Percentiles rank a stretch among this genome's conserved stretches.
These are phyloP conservation scores for Odontocolon sp. DNA, from an alignment of 2,888 invertebrate species.

Conservation along the genomic window DNA sequence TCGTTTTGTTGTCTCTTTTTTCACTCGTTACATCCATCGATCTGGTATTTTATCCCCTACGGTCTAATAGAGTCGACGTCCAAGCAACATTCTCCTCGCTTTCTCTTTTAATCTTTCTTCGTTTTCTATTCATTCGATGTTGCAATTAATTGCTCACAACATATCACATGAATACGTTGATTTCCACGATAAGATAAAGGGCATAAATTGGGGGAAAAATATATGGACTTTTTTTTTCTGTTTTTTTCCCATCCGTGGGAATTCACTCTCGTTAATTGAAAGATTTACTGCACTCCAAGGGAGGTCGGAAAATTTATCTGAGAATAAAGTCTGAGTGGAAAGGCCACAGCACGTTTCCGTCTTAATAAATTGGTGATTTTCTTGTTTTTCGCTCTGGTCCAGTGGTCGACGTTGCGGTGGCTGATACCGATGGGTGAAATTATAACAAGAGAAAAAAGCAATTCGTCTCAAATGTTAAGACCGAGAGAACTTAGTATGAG, in stretches of 20 bases:
- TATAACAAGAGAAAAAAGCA: conserved; percentile 12
- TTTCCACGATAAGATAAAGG: no score
- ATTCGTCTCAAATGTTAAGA: background rate
- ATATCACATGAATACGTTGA: no score
- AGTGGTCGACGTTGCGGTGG: background rate
- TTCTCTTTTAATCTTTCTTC: background rate
- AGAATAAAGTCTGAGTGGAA: conserved; percentile 22
- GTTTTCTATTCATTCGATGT: no score
- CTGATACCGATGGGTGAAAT: background rate
- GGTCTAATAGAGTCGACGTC: background rate
- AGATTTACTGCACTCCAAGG: conserved; percentile 9
- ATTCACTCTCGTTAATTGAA: conserved; percentile 46
- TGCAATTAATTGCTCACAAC: no score
- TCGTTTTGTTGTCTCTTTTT: background rate
- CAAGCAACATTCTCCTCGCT: background rate
- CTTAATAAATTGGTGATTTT: conserved; percentile 34
- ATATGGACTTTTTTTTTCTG: background rate
- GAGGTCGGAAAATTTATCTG: conserved; percentile 14
- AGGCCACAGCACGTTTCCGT: background rate
- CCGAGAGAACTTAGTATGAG: background rate
- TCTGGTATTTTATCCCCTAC: conserved; percentile 14
- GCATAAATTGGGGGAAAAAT: background rate
- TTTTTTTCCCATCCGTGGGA: background rate
- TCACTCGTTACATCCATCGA: background rate
- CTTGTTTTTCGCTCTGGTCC: conserved; percentile 2